Conservation (phyloP, 1,140 invertebrate genomes). For the Agrilus planipennis region DNA sequence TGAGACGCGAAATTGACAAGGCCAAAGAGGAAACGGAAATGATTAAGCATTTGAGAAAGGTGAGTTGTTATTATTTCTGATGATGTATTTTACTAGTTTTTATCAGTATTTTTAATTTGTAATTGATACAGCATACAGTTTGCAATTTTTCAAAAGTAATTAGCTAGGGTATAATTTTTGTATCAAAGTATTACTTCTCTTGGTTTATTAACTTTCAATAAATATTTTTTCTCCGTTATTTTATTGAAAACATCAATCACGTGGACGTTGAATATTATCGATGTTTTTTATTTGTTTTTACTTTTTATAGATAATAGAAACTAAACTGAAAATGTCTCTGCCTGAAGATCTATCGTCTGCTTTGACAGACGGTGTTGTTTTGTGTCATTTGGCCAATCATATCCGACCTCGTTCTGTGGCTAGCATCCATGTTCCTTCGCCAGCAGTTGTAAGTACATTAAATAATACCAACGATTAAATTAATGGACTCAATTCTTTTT, state of each 20-base stretch:
- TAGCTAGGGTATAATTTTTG: neutral
- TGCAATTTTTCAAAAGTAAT: neutral
- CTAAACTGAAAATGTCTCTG: constrained; percentile 75
- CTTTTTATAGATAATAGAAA: constrained; percentile 71
- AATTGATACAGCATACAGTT: neutral
- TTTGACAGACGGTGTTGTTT: constrained; percentile 79
- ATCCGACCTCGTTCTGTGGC: constrained; percentile 79
- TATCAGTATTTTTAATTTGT: neutral
- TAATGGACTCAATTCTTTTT: neutral
- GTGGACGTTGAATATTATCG: neutral
- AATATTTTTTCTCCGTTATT: neutral
- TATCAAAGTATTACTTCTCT: neutral
- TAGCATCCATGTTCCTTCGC: constrained; percentile 89
- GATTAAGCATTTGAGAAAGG: constrained; percentile 69
- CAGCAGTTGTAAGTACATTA: constrained; percentile 69
- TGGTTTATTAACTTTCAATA: neutral
- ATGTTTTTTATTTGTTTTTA: constrained; percentile 1
- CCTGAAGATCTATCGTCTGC: constrained; percentile 79
- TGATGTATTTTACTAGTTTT: no score
- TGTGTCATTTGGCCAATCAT: constrained; percentile 89
- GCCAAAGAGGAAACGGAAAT: constrained; percentile 80
- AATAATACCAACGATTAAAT: neutral
- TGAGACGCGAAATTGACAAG: constrained; percentile 81
- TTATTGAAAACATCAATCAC: neutral
- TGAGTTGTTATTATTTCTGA: constrained; percentile 45